phyloP scores from a whole-genome alignment of 2,888 invertebrate species.

The Hypselothyrea guttata region DNA sequence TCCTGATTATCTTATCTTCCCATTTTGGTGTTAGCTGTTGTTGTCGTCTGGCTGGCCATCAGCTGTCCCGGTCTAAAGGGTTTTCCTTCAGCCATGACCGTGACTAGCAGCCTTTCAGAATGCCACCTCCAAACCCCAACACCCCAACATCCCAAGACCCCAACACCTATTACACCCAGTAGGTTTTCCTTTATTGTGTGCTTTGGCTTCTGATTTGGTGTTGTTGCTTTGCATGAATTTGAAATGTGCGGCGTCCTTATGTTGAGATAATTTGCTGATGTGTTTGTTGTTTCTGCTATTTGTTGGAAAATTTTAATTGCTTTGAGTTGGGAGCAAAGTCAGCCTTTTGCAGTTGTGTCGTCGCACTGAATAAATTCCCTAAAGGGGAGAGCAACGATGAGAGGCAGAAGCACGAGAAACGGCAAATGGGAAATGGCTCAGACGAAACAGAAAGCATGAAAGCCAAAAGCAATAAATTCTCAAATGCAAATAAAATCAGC shows the following conservation, averaged over 20 bases:
- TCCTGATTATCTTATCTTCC: too few species aligned
- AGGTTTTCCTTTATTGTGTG: neutral
- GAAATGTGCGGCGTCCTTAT: constrained; percentile 48
- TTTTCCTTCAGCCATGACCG: constrained; percentile 51
- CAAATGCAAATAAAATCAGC: constrained; percentile 66
- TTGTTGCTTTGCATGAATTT: constrained; percentile 41
- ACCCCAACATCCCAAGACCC: too few species aligned
- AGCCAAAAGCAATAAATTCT: constrained; percentile 65
- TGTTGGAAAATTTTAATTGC: constrained; percentile 64
- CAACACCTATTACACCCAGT: constrained; percentile 28
- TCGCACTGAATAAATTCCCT: constrained; percentile 49
- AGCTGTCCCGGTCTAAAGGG: constrained; percentile 41
- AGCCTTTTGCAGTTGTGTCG: constrained; percentile 25
- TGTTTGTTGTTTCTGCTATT: constrained; percentile 9
- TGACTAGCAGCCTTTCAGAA: constrained; percentile 57
- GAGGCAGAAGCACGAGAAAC: constrained; percentile 28
- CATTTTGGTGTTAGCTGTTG: neutral
- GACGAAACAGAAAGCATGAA: constrained; percentile 31
- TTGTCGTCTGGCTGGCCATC: constrained; percentile 34
- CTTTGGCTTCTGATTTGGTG: constrained; percentile 4
- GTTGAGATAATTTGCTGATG: constrained; percentile 17
- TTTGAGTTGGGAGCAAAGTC: constrained; percentile 57
- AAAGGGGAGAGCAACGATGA: neutral
- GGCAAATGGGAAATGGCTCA: constrained; percentile 41
- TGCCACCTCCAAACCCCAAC: too few species aligned